Percentiles rank a stretch among this genome's conserved stretches.
Conservation (phyloP, 2,113 vertebrate species). For the Atherinomorus stipes region DNA sequence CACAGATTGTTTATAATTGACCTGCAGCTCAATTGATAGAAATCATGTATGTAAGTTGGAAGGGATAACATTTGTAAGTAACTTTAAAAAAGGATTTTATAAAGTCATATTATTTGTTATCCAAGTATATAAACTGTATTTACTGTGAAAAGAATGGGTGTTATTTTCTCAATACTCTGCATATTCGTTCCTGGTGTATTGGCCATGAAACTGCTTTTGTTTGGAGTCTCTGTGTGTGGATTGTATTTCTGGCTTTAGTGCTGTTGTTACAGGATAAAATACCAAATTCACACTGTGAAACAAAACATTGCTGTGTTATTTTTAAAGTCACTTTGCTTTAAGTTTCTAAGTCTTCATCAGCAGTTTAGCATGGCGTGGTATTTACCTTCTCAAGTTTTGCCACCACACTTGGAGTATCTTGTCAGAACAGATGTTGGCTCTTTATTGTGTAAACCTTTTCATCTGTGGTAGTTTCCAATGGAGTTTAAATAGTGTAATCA, state of each 20-base stretch:
- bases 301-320: slow-evolving; percentile 60
- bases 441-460: slow-evolving; percentile 43
- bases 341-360: slow-evolving; percentile 40
- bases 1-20: slow-evolving; percentile 18
- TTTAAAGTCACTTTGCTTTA: slow-evolving; percentile 39
- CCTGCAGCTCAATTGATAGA: slow-evolving; percentile 30
- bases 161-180: slow-evolving; percentile 82
- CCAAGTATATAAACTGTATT: slow-evolving; percentile 83
- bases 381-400: slow-evolving; percentile 38
- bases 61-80: slow-evolving; percentile 64
- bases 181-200: slow-evolving; percentile 51
- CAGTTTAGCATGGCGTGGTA: slow-evolving; percentile 60
- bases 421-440: slow-evolving; percentile 35
- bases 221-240: slow-evolving; percentile 45
- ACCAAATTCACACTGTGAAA: slow-evolving; percentile 73
- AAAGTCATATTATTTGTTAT: slow-evolving; percentile 73
- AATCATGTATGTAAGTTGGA: slow-evolving; percentile 21
- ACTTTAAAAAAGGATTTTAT: slow-evolving; percentile 70
- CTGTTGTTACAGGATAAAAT: slow-evolving; percentile 42
- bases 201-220: slow-evolving; percentile 50
- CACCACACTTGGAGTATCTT: slow-evolving; percentile 38
- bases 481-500: slow-evolving; percentile 64
- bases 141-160: slow-evolving; percentile 86
- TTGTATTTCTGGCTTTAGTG: slow-evolving; percentile 50
- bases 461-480: slow-evolving; percentile 69